These are phyloP conservation scores for Piaya cayana DNA, from an alignment of 2,113 vertebrate genomes.

Conservation along the genomic window DNA sequence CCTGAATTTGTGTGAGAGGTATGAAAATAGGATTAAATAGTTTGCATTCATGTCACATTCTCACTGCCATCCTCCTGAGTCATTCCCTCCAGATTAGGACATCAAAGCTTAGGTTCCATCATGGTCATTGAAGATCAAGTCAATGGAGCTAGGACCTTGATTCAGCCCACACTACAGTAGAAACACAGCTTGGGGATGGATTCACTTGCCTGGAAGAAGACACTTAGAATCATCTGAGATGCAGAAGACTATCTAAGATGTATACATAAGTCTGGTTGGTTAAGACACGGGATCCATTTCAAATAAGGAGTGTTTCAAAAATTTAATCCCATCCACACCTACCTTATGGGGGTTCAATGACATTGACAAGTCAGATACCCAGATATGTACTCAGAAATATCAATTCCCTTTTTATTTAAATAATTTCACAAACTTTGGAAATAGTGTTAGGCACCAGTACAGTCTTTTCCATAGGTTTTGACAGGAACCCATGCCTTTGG, in stretches of 20 bases:
- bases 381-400: not conserved
- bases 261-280: not conserved
- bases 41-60: not conserved
- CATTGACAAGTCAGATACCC: not conserved
- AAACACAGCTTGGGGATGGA: not conserved
- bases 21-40: not conserved
- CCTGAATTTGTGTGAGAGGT: not conserved
- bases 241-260: not conserved
- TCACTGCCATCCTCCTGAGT: not conserved
- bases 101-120: not conserved
- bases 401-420: not conserved
- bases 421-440: not conserved
- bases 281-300: not conserved
- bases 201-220: not conserved
- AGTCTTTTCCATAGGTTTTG: not conserved
- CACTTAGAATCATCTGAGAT: not conserved
- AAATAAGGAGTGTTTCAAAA: not conserved
- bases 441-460: accelerated
- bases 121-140: not conserved
- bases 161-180: not conserved
- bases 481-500: not conserved
- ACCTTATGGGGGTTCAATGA: not conserved
- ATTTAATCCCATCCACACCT: not conserved
- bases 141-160: not conserved
- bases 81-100: not conserved